Base-by-base conservation (phyloP, 2,113 vertebrate species). In the Nothobranchius furzeri region DNA sequence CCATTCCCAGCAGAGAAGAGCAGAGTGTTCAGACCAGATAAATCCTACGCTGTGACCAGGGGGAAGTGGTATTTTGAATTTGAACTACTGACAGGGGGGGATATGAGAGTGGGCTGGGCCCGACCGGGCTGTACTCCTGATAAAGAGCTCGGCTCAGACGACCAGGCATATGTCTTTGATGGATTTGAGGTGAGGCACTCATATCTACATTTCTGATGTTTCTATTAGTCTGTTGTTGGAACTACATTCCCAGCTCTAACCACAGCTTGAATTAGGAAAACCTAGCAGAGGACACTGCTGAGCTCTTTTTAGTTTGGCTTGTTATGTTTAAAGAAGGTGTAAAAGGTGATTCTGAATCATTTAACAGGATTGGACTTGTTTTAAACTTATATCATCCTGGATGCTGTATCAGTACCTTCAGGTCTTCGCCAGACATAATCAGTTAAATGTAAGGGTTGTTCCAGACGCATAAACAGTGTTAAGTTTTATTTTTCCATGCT, bases 51-150 rank as follows among this genome's bases (percentile, higher is more conserved):
- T 0, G 96, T 99, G 79, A 94, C 91, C 81, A 43, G 75, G 1
- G 97, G 96, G 45, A 96, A 96, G 73, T 99, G 97, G 96, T 99
- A 99, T 84, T 99, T 98, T 63, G 97, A 99, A 82, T 97, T 95
- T 78, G 95, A 98, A 84, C 88, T 89, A 0, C 89, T 96, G 71
- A 98, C 96, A 14, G 89, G 93, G 0, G 97, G 96, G 63, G 94
- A 93, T 80, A 96, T 97, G 95, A 92, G 93, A 72, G 95, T 99
- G 47, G 97, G 96, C 57, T 99, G 97, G 97, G 94, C 95, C 62
- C 92, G 92, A 56, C 94, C 94, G 0, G 92, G 92, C 36, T 95
- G 94, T 71, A 83, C 82, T 2, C 93, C 95, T 0, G 95, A 97
- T 50, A 93, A 93, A 82, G 95, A 96, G 57, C 93, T 98, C 17